Evolutionary conservation across 2,888 invertebrate species (phyloP), one percentile per base, ranked within the genome.

Genomic region (Agriotes lineatus): DNA sequence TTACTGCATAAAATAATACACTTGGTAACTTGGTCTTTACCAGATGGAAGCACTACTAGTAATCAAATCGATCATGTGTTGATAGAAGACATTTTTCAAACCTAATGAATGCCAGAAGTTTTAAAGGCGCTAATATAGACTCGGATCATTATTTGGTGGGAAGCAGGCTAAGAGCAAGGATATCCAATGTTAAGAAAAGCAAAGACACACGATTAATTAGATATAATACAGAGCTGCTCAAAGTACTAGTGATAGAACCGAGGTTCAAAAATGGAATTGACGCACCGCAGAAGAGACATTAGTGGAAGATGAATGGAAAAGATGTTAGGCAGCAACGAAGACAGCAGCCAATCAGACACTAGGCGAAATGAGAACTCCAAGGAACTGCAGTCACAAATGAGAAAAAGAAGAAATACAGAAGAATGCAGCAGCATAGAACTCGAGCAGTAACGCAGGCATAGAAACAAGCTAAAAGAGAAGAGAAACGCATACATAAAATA

Each of bases 31-130:
- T n/a, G n/a, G n/a, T n/a, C n/a, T n/a, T n/a, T n/a, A n/a, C n/a
- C n/a, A n/a, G n/a, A 19, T 9, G 0, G 6, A 5, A 14, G 2
- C 25, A 50, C n/a, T 19, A 22, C n/a, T n/a, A n/a, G n/a, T n/a
- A n/a, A n/a, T n/a, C n/a, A 50, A 25, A 50, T 50, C 9, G 25
- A 22, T 12, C 25, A 50, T 22, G n/a, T 50, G 14, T 25, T 50
- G 14, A n/a, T n/a, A 50, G 30, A 19, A 1, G 12, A 7, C 25
- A 50, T n/a, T 25, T 25, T n/a, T 12, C 50, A 22, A 50, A 25
- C 39, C 10, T 50, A 50, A 22, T 25, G 12, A 25, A n/a, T 19
- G 12, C 12, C n/a, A 22, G 25, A 10, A 50, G 25, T 12, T 25
- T 25, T 1, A 50, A 14, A 50, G 50, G 50, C 2, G 25, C 50